Evolutionary conservation across 2,888 invertebrate genomes (phyloP), one percentile per base, ranked within the genome.

Genomic region (Tricholauxania praeusta): DNA sequence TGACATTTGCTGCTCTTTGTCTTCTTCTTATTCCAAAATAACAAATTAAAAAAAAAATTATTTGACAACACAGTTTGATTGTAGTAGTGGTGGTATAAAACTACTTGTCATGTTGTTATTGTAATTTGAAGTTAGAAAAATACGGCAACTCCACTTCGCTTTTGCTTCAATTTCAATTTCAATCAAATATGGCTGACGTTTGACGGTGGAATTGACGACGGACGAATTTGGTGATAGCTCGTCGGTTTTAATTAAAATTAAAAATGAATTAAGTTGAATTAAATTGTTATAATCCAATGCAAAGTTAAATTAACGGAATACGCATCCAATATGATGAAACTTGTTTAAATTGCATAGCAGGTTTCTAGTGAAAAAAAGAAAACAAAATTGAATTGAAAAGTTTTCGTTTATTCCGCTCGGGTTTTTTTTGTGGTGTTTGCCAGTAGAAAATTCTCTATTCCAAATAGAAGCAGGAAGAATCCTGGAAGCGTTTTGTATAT

Each of bases 121-220:
- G 28, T 28, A 4, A 39, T 39, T 39, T 39, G 59, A 60, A 64
- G 19, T 68, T 19, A 5, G 47, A 48, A 70, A 51, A 52, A 17
- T 62, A 70, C 51, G 62, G 62, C 52, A 70, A 70, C 70, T 70
- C 22, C 55, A 47, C 17, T 55, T 28, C 62, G 53, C 60, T 60
- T 17, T 63, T 48, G 63, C 47, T 47, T 28, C 0, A 19, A 47
- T 15, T 62, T 52, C 39, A 62, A 22, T 63, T 53, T 48, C 47
- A 62, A 70, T 70, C 70, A 63, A 70, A 70, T 70, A 70, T 70
- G 70, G 70, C 70, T 70, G 70, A 70, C 70, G 53, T 53, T 32
- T 69, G 63, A 62, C 39, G 70, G 70, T 47, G 62, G 47, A 47
- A 62, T 67, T 57, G 63, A 70, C 70, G 63, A 70, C 70, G 70